A percentile compares a stretch with the other conserved stretches of the same genome.
phyloP scores from a whole-genome alignment of 2,113 vertebrate species.

The Aleadryas rufinucha region DNA sequence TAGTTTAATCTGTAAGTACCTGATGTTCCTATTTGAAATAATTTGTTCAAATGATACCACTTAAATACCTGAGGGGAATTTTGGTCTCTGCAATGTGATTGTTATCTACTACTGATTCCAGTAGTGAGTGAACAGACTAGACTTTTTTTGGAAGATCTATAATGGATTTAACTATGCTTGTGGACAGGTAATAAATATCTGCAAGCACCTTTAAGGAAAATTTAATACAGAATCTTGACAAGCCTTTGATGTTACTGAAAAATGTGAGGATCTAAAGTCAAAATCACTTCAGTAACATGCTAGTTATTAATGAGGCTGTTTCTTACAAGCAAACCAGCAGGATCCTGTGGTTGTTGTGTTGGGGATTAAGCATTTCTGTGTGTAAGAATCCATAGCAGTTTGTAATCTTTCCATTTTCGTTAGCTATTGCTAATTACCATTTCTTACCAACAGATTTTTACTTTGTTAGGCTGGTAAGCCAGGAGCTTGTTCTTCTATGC shows the following conservation, averaged over 20 bases:
- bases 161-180: neutral
- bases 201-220: neutral
- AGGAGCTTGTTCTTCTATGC: neutral
- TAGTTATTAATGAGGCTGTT: neutral
- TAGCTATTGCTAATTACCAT: neutral
- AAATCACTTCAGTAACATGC: neutral
- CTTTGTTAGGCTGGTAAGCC: neutral
- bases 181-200: neutral
- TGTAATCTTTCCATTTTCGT: neutral
- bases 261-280: neutral
- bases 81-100: slow-evolving; percentile 67
- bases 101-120: slow-evolving; percentile 13
- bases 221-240: neutral
- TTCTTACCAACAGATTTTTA: neutral
- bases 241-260: neutral
- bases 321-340: neutral
- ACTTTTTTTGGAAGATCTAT: neutral
- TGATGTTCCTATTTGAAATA: slow-evolving; percentile 80
- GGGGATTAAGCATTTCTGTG: neutral
- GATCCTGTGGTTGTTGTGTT: neutral
- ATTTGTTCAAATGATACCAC: slow-evolving; percentile 74
- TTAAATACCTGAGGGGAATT: slow-evolving; percentile 67
- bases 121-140: neutral
- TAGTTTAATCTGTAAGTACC: slow-evolving; percentile 97
- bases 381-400: neutral